Conservation (phyloP, 2,113 vertebrate genomes). For the Calyptomena viridis region DNA sequence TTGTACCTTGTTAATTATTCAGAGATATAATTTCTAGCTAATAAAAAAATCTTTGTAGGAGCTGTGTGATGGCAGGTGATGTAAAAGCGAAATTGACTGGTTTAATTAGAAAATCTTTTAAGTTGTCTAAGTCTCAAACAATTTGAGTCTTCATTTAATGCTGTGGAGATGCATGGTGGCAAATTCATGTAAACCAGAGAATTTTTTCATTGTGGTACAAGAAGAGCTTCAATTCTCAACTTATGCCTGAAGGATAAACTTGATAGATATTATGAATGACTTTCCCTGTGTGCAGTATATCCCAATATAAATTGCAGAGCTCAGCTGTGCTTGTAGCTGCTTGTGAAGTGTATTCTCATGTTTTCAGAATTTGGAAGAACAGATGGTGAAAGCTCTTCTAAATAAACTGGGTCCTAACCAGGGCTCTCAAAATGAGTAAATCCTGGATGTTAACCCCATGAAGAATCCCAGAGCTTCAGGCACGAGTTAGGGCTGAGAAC, state of each 20-base stretch:
- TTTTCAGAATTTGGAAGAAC: slow-evolving; percentile 14
- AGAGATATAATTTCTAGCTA: neutral
- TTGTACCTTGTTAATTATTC: neutral
- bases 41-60: neutral
- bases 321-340: neutral
- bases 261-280: neutral
- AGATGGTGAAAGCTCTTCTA: slow-evolving; percentile 16
- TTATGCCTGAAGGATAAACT: neutral
- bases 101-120: neutral
- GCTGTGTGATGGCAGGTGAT: neutral
- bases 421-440: neutral
- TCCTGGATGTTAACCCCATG: neutral
- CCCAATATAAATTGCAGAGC: neutral
- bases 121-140: neutral
- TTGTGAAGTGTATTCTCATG: neutral
- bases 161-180: neutral
- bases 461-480: neutral
- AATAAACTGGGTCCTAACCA: neutral
- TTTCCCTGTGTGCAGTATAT: neutral
- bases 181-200: neutral
- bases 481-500: neutral
- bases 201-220: neutral
- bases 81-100: neutral
- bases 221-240: neutral
- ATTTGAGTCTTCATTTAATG: neutral